These are phyloP conservation scores for Menura novaehollandiae DNA, from an alignment of 2,113 vertebrate genomes.

Conservation along the genomic window DNA sequence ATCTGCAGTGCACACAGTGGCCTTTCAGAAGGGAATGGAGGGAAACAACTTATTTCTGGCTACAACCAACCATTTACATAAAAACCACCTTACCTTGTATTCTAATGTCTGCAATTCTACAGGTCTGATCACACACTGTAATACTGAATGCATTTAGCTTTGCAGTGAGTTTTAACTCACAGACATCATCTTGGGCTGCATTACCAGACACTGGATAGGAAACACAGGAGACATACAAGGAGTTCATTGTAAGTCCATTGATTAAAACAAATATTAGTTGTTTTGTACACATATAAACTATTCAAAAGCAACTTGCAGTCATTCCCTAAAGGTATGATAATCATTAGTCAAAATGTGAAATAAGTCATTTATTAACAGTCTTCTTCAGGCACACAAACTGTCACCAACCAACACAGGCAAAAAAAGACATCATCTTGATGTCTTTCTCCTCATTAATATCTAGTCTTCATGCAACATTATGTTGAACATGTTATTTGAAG, in stretches of 20 bases:
- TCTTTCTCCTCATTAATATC: background rate
- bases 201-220: slow-evolving; percentile 55
- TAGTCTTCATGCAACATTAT: background rate
- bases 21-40: background rate
- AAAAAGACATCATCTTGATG: background rate
- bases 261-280: background rate
- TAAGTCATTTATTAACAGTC: background rate
- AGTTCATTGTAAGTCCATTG: background rate
- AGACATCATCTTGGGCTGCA: slow-evolving; percentile 60
- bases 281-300: background rate
- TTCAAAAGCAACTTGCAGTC: background rate
- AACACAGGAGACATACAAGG: background rate
- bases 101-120: slow-evolving; percentile 86
- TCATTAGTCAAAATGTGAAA: background rate
- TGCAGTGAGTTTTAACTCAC: slow-evolving; percentile 82
- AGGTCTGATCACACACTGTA: slow-evolving; percentile 83
- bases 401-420: background rate
- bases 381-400: background rate
- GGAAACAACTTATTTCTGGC: background rate
- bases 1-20: background rate
- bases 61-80: background rate
- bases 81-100: slow-evolving; percentile 78
- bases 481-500: background rate
- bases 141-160: slow-evolving; percentile 85
- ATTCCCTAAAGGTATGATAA: background rate